Evolutionary conservation across 1,140 invertebrate genomes (phyloP).

Genomic region (Panulirus ornatus): DNA sequence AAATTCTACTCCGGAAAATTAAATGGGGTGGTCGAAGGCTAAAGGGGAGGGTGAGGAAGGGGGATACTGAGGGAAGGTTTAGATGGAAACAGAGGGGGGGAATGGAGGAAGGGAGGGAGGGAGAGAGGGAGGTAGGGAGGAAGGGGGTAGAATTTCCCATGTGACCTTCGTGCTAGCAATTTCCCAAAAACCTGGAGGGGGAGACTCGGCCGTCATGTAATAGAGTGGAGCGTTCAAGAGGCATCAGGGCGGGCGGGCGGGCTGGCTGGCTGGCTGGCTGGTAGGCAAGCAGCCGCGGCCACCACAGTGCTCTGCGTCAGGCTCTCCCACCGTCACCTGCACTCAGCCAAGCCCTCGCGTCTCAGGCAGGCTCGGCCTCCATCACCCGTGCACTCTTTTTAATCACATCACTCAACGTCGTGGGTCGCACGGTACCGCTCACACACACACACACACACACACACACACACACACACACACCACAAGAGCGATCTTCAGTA

Average conservation of each 20-base stretch:
- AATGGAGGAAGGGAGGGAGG: neutral
- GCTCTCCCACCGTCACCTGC: no score
- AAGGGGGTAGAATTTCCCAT: constrained; percentile 32
- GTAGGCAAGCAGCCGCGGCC: no score
- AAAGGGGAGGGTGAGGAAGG: constrained; percentile 18
- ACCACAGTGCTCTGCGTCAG: no score
- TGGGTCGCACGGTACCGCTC: no score
- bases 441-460: no score
- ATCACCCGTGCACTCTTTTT: neutral
- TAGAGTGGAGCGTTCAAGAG: constrained; percentile 30
- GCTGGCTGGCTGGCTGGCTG: no score
- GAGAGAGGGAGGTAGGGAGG: neutral
- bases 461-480: no score
- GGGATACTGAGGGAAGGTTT: neutral
- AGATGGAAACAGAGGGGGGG: neutral
- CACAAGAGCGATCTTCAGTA: no score
- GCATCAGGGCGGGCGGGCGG: neutral
- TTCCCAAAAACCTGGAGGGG: constrained; percentile 51
- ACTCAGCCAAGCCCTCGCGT: no score
- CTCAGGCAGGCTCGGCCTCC: no score
- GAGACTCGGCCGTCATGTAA: constrained; percentile 16
- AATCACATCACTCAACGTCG: no score
- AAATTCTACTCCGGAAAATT: constrained; percentile 66
- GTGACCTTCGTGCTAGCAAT: constrained; percentile 43
- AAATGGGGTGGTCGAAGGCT: constrained; percentile 55